Evolutionary conservation across 1,140 invertebrate genomes (phyloP).

Genomic region (Ditylenchus dipsaci): DNA sequence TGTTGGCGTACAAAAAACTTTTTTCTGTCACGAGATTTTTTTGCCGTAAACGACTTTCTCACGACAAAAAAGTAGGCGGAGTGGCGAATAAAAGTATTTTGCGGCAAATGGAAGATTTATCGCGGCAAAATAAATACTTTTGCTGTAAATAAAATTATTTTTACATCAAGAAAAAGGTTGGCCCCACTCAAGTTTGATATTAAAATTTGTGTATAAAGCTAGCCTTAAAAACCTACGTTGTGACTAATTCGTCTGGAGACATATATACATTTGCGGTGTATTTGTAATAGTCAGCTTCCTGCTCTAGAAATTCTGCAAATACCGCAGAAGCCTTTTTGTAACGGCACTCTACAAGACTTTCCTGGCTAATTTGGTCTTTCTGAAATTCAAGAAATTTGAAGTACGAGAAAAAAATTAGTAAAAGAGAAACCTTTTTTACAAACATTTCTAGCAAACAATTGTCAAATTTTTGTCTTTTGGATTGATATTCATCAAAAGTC

Average conservation of each 20-base stretch:
- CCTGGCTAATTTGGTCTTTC: neutral
- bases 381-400: neutral
- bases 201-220: no score
- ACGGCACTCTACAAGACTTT: constrained; percentile 27
- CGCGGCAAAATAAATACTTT: no score
- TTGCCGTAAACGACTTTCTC: no score
- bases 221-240: constrained; percentile 8
- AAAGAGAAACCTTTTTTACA: neutral
- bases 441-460: constrained; percentile 4
- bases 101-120: no score
- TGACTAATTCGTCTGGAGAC: constrained; percentile 12
- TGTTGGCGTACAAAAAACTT: no score
- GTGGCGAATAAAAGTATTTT: no score
- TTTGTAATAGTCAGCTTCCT: constrained; percentile 22
- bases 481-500: neutral
- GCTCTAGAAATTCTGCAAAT: constrained; percentile 19
- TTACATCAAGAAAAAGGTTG: no score
- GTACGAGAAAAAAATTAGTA: neutral
- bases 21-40: no score
- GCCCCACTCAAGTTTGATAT: no score
- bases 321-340: constrained; percentile 3
- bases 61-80: no score
- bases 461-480: neutral
- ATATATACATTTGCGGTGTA: constrained; percentile 12
- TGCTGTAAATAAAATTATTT: no score